phyloP scores from a whole-genome alignment of 92 coral and sea anemone species.

The Porites evermanni region DNA sequence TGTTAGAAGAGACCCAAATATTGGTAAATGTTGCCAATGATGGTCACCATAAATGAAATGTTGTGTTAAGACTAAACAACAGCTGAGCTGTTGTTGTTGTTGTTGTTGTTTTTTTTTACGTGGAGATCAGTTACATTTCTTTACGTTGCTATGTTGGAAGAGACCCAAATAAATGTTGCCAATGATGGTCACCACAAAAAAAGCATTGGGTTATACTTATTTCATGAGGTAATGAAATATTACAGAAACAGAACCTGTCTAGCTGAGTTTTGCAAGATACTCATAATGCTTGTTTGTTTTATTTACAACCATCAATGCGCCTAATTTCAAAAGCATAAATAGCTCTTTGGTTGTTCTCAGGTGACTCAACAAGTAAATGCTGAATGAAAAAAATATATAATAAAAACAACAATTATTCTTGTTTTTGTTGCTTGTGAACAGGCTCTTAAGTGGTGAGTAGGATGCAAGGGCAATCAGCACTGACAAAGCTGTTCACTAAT shows the following conservation, averaged over 20 bases:
- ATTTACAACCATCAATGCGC: slow-evolving; percentile 14
- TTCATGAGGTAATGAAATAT: slow-evolving; percentile 24
- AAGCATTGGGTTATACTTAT: slow-evolving; percentile 29
- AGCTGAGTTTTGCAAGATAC: slow-evolving; percentile 27
- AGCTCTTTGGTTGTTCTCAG: slow-evolving; percentile 34
- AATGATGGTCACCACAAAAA: slow-evolving; percentile 39
- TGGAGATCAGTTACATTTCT: slow-evolving; percentile 24
- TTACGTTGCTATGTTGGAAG: slow-evolving; percentile 30
- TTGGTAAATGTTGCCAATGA: background rate
- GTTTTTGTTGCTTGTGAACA: slow-evolving; percentile 36
- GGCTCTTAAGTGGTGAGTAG: slow-evolving; percentile 11
- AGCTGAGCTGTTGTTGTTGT: slow-evolving; percentile 29
- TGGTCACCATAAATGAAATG: background rate
- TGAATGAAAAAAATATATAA: slow-evolving; percentile 3
- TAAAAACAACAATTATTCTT: slow-evolving; percentile 26
- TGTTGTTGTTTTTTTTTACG: background rate
- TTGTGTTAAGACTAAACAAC: slow-evolving; percentile 20
- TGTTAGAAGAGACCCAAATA: background rate
- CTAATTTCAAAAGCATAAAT: background rate
- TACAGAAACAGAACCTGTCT: background rate
- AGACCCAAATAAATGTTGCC: slow-evolving; percentile 23
- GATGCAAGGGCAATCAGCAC: background rate
- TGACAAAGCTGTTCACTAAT: slow-evolving; percentile 14
- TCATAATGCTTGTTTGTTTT: slow-evolving; percentile 37
- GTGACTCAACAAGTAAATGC: slow-evolving; percentile 30